Percentiles rank a stretch among this genome's conserved stretches.
These are phyloP conservation scores for Sepiola atlantica DNA, from an alignment of 2,888 invertebrate genomes.

Conservation along the genomic window DNA sequence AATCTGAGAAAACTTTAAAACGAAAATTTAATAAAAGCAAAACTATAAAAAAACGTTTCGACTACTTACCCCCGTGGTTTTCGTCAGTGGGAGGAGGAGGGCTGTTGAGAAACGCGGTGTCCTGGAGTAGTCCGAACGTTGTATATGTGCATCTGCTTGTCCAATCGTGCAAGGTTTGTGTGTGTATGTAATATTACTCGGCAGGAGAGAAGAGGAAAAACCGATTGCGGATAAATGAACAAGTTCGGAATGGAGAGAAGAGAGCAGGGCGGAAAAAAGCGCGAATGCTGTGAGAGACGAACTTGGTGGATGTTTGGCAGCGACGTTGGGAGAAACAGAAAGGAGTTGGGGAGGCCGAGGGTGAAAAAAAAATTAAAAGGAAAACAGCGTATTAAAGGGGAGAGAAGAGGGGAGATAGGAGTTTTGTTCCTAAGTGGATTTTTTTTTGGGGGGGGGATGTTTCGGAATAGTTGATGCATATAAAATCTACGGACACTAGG, in stretches of 20 bases:
- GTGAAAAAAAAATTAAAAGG: not conserved
- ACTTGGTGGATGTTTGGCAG: not conserved
- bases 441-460: not conserved
- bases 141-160: not conserved
- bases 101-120: not conserved
- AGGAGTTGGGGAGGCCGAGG: not conserved
- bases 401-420: not conserved
- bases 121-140: conserved; percentile 32
- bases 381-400: not conserved
- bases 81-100: not conserved
- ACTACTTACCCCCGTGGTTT: not conserved
- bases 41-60: not conserved
- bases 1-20: not conserved
- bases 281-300: not conserved
- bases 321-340: not conserved
- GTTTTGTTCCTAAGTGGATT: not conserved
- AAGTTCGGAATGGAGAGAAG: not conserved
- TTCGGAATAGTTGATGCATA: not conserved
- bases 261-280: not conserved
- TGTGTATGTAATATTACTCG: not conserved
- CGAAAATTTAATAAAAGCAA: not conserved
- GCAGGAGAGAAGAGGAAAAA: not conserved
- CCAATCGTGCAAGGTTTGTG: not conserved
- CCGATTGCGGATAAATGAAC: not conserved
- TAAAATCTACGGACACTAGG: not conserved